A percentile compares a stretch with the other conserved stretches of the same genome.
phyloP scores from a whole-genome alignment of 2,888 invertebrate species.

The Xestia sexstrigata region DNA sequence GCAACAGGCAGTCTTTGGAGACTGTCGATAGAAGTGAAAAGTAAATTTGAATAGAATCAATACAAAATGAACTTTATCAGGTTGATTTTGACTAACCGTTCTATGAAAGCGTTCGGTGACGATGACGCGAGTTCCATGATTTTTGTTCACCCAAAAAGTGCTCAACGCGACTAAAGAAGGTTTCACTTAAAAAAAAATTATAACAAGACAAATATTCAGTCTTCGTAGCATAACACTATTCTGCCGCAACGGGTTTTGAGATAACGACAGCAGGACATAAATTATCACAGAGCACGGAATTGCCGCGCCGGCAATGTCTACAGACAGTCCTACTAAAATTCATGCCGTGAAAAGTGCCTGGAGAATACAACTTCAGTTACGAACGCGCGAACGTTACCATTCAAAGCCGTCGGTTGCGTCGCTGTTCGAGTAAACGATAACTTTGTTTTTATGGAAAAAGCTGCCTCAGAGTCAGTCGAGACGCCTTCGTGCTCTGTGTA shows the following conservation, averaged over 20 bases:
- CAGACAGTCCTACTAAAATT: neutral
- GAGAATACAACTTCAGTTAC: neutral
- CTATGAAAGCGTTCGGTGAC: too few species aligned
- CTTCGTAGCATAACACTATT: conserved; percentile 1
- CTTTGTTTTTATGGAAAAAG: neutral
- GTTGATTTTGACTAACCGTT: too few species aligned
- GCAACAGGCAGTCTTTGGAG: too few species aligned
- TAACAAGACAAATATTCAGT: neutral
- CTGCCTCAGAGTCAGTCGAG: neutral
- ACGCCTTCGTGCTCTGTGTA: conserved; percentile 1
- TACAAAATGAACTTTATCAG: too few species aligned
- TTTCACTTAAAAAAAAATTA: neutral
- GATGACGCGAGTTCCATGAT: too few species aligned
- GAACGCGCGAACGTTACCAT: neutral
- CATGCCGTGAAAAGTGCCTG: neutral
- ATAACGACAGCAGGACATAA: neutral
- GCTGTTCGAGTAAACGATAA: neutral
- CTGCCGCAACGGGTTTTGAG: neutral
- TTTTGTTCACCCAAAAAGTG: too few species aligned
- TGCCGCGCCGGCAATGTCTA: neutral
- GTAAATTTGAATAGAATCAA: too few species aligned
- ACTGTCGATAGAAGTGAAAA: too few species aligned
- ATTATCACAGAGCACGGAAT: conserved; percentile 8
- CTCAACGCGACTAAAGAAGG: too few species aligned
- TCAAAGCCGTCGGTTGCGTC: neutral